Evolutionary conservation across 2,888 invertebrate genomes (phyloP).

Genomic region (Ophioninae sp.): DNA sequence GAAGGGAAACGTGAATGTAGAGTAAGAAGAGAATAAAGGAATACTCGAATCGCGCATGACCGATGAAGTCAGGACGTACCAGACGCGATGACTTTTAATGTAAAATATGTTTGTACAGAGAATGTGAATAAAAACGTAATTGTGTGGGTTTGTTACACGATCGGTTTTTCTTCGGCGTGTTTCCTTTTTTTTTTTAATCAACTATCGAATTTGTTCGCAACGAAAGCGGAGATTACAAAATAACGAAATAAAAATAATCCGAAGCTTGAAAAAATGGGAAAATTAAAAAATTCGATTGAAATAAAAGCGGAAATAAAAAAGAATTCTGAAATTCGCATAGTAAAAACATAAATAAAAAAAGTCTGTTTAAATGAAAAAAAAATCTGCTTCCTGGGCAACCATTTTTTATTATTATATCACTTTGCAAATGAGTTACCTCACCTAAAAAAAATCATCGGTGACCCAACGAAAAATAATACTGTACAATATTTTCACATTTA

Average conservation of each 20-base stretch:
- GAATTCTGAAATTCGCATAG: no score
- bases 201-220: not conserved
- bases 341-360: no score
- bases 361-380: no score
- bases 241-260: not conserved
- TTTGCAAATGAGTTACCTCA: no score
- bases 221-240: not conserved
- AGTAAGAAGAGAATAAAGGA: slow-evolving; percentile 1
- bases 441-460: no score
- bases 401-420: no score
- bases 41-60: slow-evolving; percentile 57
- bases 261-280: no score
- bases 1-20: not conserved
- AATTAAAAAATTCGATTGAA: no score
- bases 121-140: slow-evolving; percentile 76
- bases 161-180: slow-evolving; percentile 23
- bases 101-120: slow-evolving; percentile 81
- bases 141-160: slow-evolving; percentile 76
- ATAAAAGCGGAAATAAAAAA: no score
- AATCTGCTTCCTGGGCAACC: no score
- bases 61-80: slow-evolving; percentile 49
- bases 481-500: no score
- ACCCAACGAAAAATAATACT: no score
- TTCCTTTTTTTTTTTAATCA: not conserved
- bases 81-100: slow-evolving; percentile 70